Base-by-base conservation (phyloP, 2,888 invertebrate genomes). In the Eristalinus aeneus region DNA sequence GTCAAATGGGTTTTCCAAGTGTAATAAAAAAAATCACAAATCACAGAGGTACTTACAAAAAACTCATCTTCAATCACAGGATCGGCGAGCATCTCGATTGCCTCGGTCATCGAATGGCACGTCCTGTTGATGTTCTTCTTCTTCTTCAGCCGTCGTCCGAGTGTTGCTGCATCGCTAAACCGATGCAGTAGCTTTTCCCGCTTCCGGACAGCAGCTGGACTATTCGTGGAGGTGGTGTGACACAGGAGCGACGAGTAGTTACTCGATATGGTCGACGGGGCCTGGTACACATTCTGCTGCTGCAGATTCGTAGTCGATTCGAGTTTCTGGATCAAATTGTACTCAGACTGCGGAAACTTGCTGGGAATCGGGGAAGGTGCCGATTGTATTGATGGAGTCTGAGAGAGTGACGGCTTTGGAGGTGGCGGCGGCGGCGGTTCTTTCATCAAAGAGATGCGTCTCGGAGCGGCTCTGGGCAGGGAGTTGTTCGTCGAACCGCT, bases 1-100 rank as follows among this genome's bases (percentile, higher is more conserved):
- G 16, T 16, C 8, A 5, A 8, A 46, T 0, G 16, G 46, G 16
- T 1, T n/a, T 12, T 16, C 16, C 60, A 39, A 32, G 11, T 12
- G 6, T 58, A 58, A 16, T n/a, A 78, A 8, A 34, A n/a, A n/a
- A 11, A 31, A n/a, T 5, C 23, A 61, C 67, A 27, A 31, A n/a
- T 4, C 11, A 11, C 63, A 0, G 64, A 27, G 5, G 32, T 91
- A 93, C 92, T 93, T 90, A 93, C 92, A 81, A 92, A 92, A 89
- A 92, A 92, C 88, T 92, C 92, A 89, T 93, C 92, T 89, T 93
- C 92, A 83, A 92, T 91, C 69, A 93, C 93, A n/a, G 92, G 92
- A 91, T 93, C 92, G 73, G 92, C 92, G 11, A 93, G 90, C 90
- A 93, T 92, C 89, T 93, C 92, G 76, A 93, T 92, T 75, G 92